Evolutionary conservation across 2,888 invertebrate species (phyloP).

Genomic region (Biston stratarius): DNA sequence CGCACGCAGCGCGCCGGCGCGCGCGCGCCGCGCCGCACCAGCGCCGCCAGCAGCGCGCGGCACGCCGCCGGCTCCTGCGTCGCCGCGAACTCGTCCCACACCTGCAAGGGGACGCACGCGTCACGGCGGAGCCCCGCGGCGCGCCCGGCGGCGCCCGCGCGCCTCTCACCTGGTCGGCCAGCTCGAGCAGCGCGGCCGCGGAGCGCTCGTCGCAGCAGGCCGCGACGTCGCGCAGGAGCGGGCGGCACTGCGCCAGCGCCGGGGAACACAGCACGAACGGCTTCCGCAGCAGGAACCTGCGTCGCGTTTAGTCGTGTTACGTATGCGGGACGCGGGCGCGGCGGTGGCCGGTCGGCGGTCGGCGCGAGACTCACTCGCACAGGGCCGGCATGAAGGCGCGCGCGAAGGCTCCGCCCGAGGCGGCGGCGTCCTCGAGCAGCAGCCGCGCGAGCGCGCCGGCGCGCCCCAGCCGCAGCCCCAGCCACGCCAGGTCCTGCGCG

Average conservation of each 20-base stretch:
- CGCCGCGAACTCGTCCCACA: slow-evolving; percentile 19
- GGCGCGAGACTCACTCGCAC: not conserved
- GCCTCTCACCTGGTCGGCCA: not conserved
- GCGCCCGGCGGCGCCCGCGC: not conserved
- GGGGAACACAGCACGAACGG: slow-evolving; percentile 9
- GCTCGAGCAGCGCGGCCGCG: not conserved
- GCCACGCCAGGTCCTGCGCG: slow-evolving; percentile 2
- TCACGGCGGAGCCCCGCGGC: not conserved
- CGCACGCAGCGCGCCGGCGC: slow-evolving; percentile 5
- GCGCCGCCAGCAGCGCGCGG: not conserved
- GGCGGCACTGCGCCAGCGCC: not conserved
- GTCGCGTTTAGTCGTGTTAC: no score
- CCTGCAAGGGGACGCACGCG: not conserved
- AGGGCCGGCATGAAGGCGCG: slow-evolving; percentile 2
- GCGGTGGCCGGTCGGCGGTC: not conserved
- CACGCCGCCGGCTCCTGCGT: not conserved
- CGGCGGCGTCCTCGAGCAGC: not conserved
- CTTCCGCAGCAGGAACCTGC: slow-evolving; percentile 9
- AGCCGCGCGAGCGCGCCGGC: slow-evolving; percentile 5
- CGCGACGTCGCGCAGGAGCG: slow-evolving; percentile 9
- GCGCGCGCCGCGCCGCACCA: slow-evolving; percentile 12
- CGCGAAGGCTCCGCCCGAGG: not conserved
- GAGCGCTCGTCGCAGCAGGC: not conserved
- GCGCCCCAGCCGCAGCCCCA: slow-evolving; percentile 3
- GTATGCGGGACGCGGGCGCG: no score